Evolutionary conservation across 2,888 invertebrate species (phyloP), one percentile per base, ranked within the genome.

Genomic region (Lasioglossum figueresi): DNA sequence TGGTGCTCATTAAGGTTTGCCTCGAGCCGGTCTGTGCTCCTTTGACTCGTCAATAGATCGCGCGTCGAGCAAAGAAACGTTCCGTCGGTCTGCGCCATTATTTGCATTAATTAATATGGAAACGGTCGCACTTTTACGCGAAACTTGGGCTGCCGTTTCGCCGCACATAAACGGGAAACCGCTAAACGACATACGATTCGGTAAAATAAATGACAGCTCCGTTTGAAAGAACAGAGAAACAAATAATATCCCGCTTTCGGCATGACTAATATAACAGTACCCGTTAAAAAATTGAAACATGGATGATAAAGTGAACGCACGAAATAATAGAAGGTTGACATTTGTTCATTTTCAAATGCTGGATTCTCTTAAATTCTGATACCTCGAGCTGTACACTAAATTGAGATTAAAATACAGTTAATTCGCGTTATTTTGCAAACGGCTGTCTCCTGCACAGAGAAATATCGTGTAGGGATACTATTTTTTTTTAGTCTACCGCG

Each of bases 181-280:
- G 23, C 4, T 52, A 37, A 75, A 14, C 14, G 43, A 16, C 45
- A 68, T 66, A 48, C 52, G 76, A 78, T 76, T 72, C 68, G 66
- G 76, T 68, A 45, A 68, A 76, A 79, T 85, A 88, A 85, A 87
- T 68, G 88, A 48, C 48, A 79, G 87, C 80, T 80, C 48, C 87
- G 82, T 87, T 89, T 80, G 66, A 5, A 12, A 8, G 4, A 14
- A 34, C 12, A 66, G 59, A 59, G 27, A 27, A 66, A 31, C 12
- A 27, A 56, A 71, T 68, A 68, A 76, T 78, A 81, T 78, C 45
- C 52, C 43, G 31, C 59, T 76, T 76, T 68, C 72, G 14, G 34
- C 48, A 59, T 66, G 45, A 83, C 48, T 37, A 68, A 76, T 40
- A 74, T 70, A 31, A 66, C 34, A 45, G 63, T 31, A 40, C 19